Percentiles rank a stretch among this genome's conserved stretches.
Evolutionary conservation across 2,797 vertebrate genomes (phyloP).

Genomic region (Phyllotis vaccarum): DNA sequence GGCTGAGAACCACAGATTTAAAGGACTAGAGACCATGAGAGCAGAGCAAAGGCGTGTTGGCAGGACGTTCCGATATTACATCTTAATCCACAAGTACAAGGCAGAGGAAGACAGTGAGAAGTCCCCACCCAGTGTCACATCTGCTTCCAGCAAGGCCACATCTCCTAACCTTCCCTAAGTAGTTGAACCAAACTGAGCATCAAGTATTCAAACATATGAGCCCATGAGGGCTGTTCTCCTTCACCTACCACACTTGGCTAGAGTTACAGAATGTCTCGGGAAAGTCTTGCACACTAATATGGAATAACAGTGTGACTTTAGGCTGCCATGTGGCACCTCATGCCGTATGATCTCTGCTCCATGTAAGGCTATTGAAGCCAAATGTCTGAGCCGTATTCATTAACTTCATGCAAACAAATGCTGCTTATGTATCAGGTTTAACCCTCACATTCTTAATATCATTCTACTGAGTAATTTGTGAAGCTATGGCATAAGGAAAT

Average conservation of each 20-base stretch:
- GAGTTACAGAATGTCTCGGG: not conserved
- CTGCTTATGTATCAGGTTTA: not conserved
- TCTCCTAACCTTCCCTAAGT: not conserved
- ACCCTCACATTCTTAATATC: not conserved
- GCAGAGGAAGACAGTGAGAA: not conserved
- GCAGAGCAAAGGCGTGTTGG: not conserved
- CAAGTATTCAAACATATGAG: not conserved
- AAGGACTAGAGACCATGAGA: not conserved
- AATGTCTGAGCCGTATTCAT: not conserved
- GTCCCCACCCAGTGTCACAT: too few relatives aligned
- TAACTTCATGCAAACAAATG: not conserved
- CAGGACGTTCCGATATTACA: not conserved
- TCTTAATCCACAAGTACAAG: not conserved
- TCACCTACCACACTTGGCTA: not conserved
- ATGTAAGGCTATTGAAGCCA: not conserved
- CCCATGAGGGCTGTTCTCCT: not conserved
- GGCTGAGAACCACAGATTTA: not conserved
- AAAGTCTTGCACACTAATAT: constrained; percentile 23
- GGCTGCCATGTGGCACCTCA: not conserved
- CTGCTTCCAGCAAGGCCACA: not conserved
- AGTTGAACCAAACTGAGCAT: not conserved
- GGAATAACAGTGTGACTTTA: constrained; percentile 45
- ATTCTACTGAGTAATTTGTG: not conserved
- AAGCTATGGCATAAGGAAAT: not conserved
- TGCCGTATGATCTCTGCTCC: not conserved